These are phyloP conservation scores for Conus ventricosus DNA, from an alignment of 1,140 invertebrate species.

Conservation along the genomic window DNA sequence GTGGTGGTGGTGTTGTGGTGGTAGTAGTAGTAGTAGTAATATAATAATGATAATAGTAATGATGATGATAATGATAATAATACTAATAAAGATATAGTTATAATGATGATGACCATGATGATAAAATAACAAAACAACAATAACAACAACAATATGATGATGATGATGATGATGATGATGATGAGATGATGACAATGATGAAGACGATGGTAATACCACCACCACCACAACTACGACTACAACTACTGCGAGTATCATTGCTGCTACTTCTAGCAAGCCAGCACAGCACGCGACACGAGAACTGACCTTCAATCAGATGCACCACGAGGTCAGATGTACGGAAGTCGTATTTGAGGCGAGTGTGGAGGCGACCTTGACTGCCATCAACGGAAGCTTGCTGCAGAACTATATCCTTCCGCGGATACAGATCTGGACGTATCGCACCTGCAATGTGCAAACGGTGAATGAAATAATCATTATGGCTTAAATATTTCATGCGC, in stretches of 20 bases:
- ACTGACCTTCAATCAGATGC: conserved; percentile 88
- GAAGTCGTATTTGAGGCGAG: conserved; percentile 92
- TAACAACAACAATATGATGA: neutral
- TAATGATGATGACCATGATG: neutral
- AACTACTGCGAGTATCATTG: too few relatives aligned
- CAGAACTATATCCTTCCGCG: conserved; percentile 72
- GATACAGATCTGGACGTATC: conserved; percentile 89
- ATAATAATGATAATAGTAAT: too few relatives aligned
- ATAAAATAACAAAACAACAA: neutral
- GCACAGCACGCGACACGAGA: neutral
- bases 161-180: neutral
- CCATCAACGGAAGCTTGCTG: conserved; percentile 72
- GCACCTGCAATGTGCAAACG: conserved; percentile 78
- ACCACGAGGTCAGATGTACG: conserved; percentile 90
- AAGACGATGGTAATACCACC: neutral
- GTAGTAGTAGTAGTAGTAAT: too few relatives aligned
- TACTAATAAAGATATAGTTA: too few relatives aligned
- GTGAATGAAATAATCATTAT: too few relatives aligned
- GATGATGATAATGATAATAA: too few relatives aligned
- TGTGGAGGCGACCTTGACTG: conserved; percentile 86
- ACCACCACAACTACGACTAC: neutral
- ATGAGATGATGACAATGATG: neutral
- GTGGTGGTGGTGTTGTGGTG: too few relatives aligned
- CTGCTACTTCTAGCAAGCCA: neutral
- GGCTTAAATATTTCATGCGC: too few relatives aligned